Evolutionary conservation across 2,797 vertebrate genomes (phyloP).

Genomic region (Sebastes trivittatus): DNA sequence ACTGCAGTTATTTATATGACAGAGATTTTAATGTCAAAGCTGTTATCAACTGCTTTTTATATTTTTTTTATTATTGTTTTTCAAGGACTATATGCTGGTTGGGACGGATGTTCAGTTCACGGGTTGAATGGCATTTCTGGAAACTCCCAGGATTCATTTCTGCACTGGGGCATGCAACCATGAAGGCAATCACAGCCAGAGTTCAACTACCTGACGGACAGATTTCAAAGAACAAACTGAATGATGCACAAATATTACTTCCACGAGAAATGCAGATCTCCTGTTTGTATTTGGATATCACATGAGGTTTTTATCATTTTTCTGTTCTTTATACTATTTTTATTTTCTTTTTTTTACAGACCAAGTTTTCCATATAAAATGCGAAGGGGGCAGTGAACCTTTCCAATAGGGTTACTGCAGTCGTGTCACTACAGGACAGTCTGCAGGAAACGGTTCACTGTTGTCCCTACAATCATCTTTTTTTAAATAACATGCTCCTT

Average conservation of each 20-base stretch:
- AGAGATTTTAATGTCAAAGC: background rate
- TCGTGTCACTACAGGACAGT: background rate
- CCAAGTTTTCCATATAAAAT: background rate
- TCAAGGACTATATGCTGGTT: slow-evolving; percentile 79
- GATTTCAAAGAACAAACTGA: background rate
- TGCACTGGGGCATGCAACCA: no score
- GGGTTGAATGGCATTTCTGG: slow-evolving; percentile 28
- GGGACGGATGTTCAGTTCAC: slow-evolving; percentile 80
- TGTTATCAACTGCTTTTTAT: background rate
- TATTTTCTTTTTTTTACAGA: background rate
- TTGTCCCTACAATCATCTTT: background rate
- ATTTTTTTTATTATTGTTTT: fast-evolving
- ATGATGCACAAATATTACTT: background rate
- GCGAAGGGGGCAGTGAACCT: background rate
- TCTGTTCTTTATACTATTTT: background rate
- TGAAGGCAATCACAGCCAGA: background rate
- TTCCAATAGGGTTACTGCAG: background rate
- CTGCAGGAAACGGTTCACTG: background rate
- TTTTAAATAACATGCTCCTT: background rate
- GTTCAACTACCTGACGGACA: background rate
- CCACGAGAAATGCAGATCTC: background rate
- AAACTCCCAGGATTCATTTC: background rate
- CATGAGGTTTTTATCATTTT: background rate
- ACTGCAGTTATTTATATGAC: background rate
- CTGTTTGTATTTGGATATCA: background rate